These are phyloP conservation scores for Macrocentrus cingulum DNA, from an alignment of 1,140 invertebrate species.

Conservation along the genomic window DNA sequence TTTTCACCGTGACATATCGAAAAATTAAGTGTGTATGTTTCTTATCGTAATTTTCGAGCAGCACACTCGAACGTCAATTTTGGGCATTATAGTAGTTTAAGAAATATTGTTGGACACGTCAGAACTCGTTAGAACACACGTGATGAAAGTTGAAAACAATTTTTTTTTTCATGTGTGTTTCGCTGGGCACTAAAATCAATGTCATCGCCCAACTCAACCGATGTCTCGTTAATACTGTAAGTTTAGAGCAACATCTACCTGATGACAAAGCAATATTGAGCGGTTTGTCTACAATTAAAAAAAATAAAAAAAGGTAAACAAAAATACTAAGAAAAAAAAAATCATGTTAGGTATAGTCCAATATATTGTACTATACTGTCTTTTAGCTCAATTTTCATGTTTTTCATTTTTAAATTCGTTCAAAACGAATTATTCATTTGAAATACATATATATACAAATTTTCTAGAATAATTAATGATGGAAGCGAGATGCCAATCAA, in stretches of 20 bases:
- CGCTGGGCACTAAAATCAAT: slow-evolving; percentile 12
- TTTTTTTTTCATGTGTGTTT: too few relatives aligned
- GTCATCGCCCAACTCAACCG: slow-evolving; percentile 12
- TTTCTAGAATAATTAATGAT: slow-evolving; percentile 21
- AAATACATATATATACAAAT: slow-evolving; percentile 39
- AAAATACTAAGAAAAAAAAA: slow-evolving; percentile 8
- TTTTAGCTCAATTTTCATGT: slow-evolving; percentile 46
- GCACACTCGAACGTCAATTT: too few relatives aligned
- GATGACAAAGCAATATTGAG: slow-evolving; percentile 49
- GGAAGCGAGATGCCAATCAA: slow-evolving; percentile 32
- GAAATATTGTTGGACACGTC: too few relatives aligned
- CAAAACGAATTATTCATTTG: slow-evolving; percentile 42
- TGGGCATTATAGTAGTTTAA: too few relatives aligned
- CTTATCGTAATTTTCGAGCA: too few relatives aligned
- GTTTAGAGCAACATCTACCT: slow-evolving; percentile 48
- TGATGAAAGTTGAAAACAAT: too few relatives aligned
- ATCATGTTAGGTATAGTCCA: slow-evolving; percentile 43
- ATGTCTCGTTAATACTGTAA: slow-evolving; percentile 35
- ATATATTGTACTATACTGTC: slow-evolving; percentile 42
- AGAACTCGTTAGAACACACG: too few relatives aligned
- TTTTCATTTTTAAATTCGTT: slow-evolving; percentile 46
- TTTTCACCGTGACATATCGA: too few relatives aligned
- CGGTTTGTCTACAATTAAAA: slow-evolving; percentile 37
- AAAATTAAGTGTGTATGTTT: too few relatives aligned
- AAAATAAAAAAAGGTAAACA: slow-evolving; percentile 11